Evolutionary conservation across 1,140 invertebrate species (phyloP), one percentile per base, ranked within the genome.

Genomic region (Prorops nasuta): DNA sequence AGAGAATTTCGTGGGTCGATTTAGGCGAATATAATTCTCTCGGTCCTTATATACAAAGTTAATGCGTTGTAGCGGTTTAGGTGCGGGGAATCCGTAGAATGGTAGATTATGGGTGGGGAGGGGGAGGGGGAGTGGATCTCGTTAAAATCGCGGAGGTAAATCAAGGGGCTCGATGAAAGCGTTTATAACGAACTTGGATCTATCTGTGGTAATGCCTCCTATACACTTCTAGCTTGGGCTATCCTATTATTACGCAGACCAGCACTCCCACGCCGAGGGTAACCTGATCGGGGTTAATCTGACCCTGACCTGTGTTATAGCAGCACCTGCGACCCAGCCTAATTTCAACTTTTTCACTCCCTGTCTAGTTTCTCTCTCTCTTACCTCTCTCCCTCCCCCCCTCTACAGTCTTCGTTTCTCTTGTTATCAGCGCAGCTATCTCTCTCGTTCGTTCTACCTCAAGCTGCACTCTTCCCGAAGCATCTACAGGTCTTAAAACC

Each of bases 221-320:
- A n/a, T 51, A 48, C 57, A 54, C 49, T 49, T 53, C 66, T 66
- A 67, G 56, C 45, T 43, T 37, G 17, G 48, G 41, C 58, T 69
- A 71, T 75, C 71, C 73, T 74, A 72, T 74, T 74, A 75, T 76
- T 74, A 71, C 59, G 51, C 48, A 53, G 56, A 54, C 63, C 56
- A 71, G 59, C 71, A 74, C 74, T 77, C 74, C 74, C 74, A 77
- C 74, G 74, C 72, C 64, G 52, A 61, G 61, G 65, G 74, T 73
- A 75, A 76, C 69, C 63, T 70, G 73, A 72, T 75, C 73, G 67
- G 71, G 73, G 70, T 76, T 75, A 75, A 76, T 74, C 70, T 69
- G 71, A 69, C 71, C 71, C 69, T 76, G 72, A 76, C 73, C 72
- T 67, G 67, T 56, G 58, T 59, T 56, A 53, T 57, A 53, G 44